These are phyloP conservation scores for Elysia chlorotica DNA, from an alignment of 1,140 invertebrate species.

Conservation along the genomic window DNA sequence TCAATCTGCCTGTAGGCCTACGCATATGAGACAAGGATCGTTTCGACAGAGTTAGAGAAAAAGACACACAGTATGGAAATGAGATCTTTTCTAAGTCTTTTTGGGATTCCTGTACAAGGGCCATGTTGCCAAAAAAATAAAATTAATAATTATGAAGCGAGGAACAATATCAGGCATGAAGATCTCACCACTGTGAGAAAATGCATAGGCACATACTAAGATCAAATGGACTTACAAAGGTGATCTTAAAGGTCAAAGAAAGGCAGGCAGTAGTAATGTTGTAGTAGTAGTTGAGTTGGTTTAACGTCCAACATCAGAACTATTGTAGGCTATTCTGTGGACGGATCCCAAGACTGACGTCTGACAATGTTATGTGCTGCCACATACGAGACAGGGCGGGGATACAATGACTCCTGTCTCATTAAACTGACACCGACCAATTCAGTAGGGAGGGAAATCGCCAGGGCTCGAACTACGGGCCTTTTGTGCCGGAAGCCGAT, in stretches of 20 bases:
- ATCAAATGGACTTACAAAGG: neutral
- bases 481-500: too few relatives aligned
- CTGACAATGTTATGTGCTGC: too few relatives aligned
- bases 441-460: too few relatives aligned
- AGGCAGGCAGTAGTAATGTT: neutral
- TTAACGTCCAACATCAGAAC: too few relatives aligned
- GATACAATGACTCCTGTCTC: too few relatives aligned
- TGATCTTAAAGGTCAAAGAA: neutral
- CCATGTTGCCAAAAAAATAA: too few relatives aligned
- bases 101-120: too few relatives aligned
- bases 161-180: neutral
- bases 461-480: too few relatives aligned
- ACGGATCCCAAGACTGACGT: too few relatives aligned
- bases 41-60: neutral
- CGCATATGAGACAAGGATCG: neutral
- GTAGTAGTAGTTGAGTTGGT: neutral
- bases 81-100: neutral
- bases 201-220: neutral
- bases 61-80: neutral
- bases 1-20: neutral
- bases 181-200: neutral
- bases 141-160: neutral
- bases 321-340: too few relatives aligned
- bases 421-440: too few relatives aligned
- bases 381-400: too few relatives aligned